phyloP scores from a whole-genome alignment of 2,113 vertebrate genomes.

The Serilophus lunatus region DNA sequence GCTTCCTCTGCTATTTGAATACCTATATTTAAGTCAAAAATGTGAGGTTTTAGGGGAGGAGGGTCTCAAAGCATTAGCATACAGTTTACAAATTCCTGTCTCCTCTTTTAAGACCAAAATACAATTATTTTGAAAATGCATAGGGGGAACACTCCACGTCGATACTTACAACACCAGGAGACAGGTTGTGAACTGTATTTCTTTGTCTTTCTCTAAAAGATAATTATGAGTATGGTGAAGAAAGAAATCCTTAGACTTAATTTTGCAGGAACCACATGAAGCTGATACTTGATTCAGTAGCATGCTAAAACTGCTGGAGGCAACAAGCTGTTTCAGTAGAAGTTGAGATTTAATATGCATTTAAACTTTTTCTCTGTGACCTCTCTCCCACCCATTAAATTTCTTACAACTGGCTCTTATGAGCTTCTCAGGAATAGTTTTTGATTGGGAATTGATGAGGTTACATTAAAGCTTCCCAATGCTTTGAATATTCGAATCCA shows the following conservation, averaged over 20 bases:
- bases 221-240: not conserved
- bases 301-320: not conserved
- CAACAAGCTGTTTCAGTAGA: not conserved
- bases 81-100: not conserved
- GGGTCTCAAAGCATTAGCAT: not conserved
- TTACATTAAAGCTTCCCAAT: not conserved
- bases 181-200: not conserved
- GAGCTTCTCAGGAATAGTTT: not conserved
- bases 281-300: not conserved
- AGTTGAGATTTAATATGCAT: not conserved
- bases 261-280: not conserved
- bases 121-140: not conserved
- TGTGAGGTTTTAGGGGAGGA: accelerated
- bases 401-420: not conserved
- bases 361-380: not conserved
- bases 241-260: not conserved
- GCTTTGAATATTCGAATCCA: not conserved
- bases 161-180: not conserved
- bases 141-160: not conserved
- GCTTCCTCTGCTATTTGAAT: not conserved
- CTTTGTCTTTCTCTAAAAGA: not conserved
- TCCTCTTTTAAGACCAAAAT: not conserved
- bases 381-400: not conserved
- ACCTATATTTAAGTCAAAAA: not conserved
- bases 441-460: not conserved